Percentiles rank a stretch among this genome's conserved stretches.
Evolutionary conservation across 2,888 invertebrate genomes (phyloP).

Genomic region (Trimorus sp.): DNA sequence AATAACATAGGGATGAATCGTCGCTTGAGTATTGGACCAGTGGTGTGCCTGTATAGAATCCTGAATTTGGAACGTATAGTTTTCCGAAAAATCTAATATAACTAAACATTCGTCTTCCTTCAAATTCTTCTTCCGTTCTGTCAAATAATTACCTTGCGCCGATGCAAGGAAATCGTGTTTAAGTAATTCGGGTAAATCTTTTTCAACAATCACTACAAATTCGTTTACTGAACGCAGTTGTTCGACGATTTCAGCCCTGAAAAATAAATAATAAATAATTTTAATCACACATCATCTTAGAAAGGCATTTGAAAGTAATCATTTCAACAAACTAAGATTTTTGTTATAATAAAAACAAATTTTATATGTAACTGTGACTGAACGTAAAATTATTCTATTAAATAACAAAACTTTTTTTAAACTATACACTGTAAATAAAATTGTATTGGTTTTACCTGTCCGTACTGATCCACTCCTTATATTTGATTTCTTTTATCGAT

Average conservation of each 20-base stretch:
- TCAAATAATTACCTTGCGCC: constrained; percentile 7
- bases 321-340: no score
- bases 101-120: constrained; percentile 16
- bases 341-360: no score
- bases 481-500: constrained; percentile 8
- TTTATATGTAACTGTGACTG: no score
- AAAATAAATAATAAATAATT: background rate
- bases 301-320: no score
- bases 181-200: constrained; percentile 11
- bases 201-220: constrained; percentile 10
- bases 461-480: constrained; percentile 13
- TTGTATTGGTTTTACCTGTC: constrained; percentile 6
- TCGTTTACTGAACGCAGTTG: background rate
- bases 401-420: no score
- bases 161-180: constrained; percentile 21
- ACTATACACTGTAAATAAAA: no score
- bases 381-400: no score
- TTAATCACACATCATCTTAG: no score
- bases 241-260: background rate
- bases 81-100: constrained; percentile 25
- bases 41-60: constrained; percentile 35
- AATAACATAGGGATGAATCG: constrained; percentile 24
- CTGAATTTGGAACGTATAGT: constrained; percentile 31
- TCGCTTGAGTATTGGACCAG: constrained; percentile 29
- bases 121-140: background rate